Conservation (phyloP, 2,113 vertebrate species). For the Physeter macrocephalus region DNA sequence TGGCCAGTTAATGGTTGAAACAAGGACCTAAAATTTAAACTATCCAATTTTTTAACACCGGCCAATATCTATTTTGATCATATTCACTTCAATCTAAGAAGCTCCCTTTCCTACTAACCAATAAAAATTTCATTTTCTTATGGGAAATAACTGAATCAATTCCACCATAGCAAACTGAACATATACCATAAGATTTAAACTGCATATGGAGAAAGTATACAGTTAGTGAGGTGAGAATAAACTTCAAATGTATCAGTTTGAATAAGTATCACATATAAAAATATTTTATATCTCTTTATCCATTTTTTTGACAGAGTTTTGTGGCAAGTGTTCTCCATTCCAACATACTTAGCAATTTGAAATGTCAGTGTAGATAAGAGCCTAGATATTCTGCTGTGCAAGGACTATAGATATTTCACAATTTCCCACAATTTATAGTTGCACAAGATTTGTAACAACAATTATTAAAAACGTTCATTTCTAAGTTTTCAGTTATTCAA, state of each 20-base stretch:
- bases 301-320: background rate
- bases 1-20: background rate
- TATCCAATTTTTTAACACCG: background rate
- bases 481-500: background rate
- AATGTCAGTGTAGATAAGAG: background rate
- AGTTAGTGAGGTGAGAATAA: background rate
- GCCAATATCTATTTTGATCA: background rate
- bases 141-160: background rate
- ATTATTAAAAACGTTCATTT: background rate
- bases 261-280: background rate
- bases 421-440: background rate
- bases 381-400: background rate
- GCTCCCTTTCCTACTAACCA: background rate
- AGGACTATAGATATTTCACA: background rate
- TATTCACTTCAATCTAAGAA: background rate
- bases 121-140: background rate
- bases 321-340: background rate
- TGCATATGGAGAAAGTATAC: background rate
- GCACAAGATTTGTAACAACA: background rate
- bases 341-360: background rate
- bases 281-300: background rate
- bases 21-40: background rate
- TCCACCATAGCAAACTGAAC: background rate
- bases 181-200: background rate
- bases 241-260: background rate